Evolutionary conservation across 2,888 invertebrate species (phyloP).

Genomic region (Prosopocoilus inquinatus): DNA sequence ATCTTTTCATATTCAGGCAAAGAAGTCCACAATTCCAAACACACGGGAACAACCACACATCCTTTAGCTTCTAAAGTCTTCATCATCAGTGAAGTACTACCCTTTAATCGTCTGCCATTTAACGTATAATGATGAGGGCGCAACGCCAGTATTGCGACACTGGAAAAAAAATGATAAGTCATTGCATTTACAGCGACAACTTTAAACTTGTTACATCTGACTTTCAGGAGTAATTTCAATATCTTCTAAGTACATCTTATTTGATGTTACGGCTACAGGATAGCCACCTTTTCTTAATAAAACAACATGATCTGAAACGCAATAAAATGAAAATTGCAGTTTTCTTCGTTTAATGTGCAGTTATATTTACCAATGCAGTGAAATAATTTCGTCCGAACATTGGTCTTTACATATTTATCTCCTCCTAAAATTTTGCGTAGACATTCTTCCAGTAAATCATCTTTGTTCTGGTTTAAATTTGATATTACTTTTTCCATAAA

Average conservation of each 20-base stretch:
- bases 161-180: slow-evolving; percentile 42
- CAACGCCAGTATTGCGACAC: slow-evolving; percentile 59
- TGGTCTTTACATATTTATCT: slow-evolving; percentile 54
- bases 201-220: slow-evolving; percentile 49
- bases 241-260: slow-evolving; percentile 49
- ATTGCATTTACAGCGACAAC: slow-evolving; percentile 29
- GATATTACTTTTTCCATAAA: slow-evolving; percentile 47
- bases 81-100: slow-evolving; percentile 53
- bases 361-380: slow-evolving; percentile 43
- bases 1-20: slow-evolving; percentile 60
- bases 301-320: slow-evolving; percentile 54
- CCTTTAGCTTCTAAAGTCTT: slow-evolving; percentile 59
- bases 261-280: slow-evolving; percentile 48
- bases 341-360: neutral
- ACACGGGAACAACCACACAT: slow-evolving; percentile 57
- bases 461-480: slow-evolving; percentile 42
- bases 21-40: slow-evolving; percentile 54
- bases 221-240: slow-evolving; percentile 46
- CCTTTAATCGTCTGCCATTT: slow-evolving; percentile 58
- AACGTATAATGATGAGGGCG: slow-evolving; percentile 56
- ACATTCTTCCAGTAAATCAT: slow-evolving; percentile 51
- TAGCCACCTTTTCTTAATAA: slow-evolving; percentile 56
- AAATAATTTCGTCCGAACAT: slow-evolving; percentile 52
- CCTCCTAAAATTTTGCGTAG: slow-evolving; percentile 60
- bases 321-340: slow-evolving; percentile 5